Base-by-base conservation (phyloP, 2,113 vertebrate species). In the Dasyurus viverrinus region DNA sequence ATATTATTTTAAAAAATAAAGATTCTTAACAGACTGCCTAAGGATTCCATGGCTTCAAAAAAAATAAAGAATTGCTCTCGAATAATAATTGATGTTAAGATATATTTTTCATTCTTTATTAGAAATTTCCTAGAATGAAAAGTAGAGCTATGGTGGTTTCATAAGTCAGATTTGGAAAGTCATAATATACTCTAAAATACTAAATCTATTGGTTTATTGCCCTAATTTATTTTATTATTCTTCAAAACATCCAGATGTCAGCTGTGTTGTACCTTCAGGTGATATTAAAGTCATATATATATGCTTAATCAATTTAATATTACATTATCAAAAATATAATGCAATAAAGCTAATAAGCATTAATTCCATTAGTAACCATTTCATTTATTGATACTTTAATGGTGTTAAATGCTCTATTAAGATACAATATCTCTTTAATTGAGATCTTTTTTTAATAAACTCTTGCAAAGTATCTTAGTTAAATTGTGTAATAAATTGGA, bases 401-500 rank as follows among this genome's bases (percentile, higher is more conserved):
- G 90, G 54, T 96, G 93, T 27, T 95, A 95, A 95, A 55, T 96
- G 52, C 93, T n/a, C 60, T 96, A 10, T 96, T 94, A 97, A 97
- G 47, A 95, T 95, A 89, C 92, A 95, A 93, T 92, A 22, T 53
- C 52, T 96, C 95, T 94, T 97, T 93, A 96, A 94, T 76, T 93
- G 19, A 98, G 95, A 93, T n/a, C 48, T 95, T 53, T 92, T 36
- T 91, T 97, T 93, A 96, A 95, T 96, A 95, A 95, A 90, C 14
- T 95, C 46, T 42, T 0, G 89, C 90, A 90, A 93, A 90, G 26
- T 89, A 57, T 54, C 7, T 94, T 90, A 89, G 91, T 95, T 97
- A 94, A 95, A 93, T 94, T 94, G 48, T 94, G 16, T 16, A 42
- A 22, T 22, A 42, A n/a, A 84, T 42, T 22, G 25, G 23, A 14